Base-by-base conservation (phyloP, 2,797 vertebrate species). In the Pogoniulus pusillus region DNA sequence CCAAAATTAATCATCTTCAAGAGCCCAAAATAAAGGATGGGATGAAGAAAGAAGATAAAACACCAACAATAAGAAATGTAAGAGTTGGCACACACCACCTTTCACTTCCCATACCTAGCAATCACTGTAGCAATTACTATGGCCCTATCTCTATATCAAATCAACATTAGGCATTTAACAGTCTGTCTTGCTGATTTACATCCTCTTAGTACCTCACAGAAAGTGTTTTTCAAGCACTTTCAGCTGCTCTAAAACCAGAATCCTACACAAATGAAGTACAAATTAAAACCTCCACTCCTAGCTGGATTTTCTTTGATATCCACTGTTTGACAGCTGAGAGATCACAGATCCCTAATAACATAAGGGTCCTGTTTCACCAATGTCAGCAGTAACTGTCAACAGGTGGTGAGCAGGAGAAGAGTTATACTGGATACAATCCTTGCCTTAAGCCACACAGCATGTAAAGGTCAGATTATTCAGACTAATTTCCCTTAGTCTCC, bases 301-400 rank as follows among this genome's bases (percentile, higher is more conserved):
- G 74, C 16, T 65, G 62, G 70, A 66, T 34, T 74, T 65, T 49
- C 57, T 71, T 0, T 1, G 2, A 66, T 60, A 86, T 29, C 37
- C 27, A 51, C 34, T 85, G 1, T 22, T 5, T 30, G 37, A 89
- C 62, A 87, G 51, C 71, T 91, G 77, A 26, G 62, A 29, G 63
- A 92, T 54, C 77, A 77, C 39, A 83, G 53, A 87, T 20, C 43
- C 23, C 45, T 45, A 80, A 58, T 47, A 89, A 89, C 26, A 91
- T 66, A 92, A 59, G 55, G 55, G 51, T 55, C 76, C 34, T 62
- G 15, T 68, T 68, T 85, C 80, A 91, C 62, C 58, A 85, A 92
- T n/a, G 79, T 64, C 82, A 87, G 58, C 39, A 80, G 18, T n/a
- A 92, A 71, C 55, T 78, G 51, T 26, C 76, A 93, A 85, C 66